These are phyloP conservation scores for Nasonia oneida DNA, from an alignment of 2,888 invertebrate species.

Conservation along the genomic window DNA sequence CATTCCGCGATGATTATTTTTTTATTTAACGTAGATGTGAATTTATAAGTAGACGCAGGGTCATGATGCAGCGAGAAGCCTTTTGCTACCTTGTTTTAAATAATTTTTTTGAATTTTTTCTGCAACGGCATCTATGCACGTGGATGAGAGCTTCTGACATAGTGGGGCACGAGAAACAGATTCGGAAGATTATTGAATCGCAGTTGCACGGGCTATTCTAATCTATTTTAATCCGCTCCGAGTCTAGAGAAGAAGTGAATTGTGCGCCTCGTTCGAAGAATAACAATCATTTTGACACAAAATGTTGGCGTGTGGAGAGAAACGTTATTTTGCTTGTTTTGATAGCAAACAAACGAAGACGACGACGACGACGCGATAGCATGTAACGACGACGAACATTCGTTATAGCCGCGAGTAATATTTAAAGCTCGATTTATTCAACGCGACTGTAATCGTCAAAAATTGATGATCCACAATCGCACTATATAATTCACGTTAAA, in stretches of 20 bases:
- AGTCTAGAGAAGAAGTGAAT: background rate
- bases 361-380: background rate
- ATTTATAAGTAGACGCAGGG: too few species aligned
- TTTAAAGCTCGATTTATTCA: background rate
- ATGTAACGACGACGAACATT: background rate
- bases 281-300: background rate
- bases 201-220: background rate
- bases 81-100: too few species aligned
- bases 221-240: background rate
- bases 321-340: background rate
- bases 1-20: too few species aligned
- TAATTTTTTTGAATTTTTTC: background rate
- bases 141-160: too few species aligned
- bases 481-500: too few species aligned
- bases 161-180: background rate
- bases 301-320: background rate
- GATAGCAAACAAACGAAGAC: too few species aligned
- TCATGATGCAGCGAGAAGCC: too few species aligned
- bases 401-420: background rate
- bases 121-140: too few species aligned
- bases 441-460: background rate
- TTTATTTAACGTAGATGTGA: too few species aligned
- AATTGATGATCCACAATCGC: too few species aligned
- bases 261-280: background rate
- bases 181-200: background rate